A percentile compares a stretch with the other conserved stretches of the same genome.
Conservation (phyloP, 1,140 invertebrate species). For the Drosophila athabasca region DNA sequence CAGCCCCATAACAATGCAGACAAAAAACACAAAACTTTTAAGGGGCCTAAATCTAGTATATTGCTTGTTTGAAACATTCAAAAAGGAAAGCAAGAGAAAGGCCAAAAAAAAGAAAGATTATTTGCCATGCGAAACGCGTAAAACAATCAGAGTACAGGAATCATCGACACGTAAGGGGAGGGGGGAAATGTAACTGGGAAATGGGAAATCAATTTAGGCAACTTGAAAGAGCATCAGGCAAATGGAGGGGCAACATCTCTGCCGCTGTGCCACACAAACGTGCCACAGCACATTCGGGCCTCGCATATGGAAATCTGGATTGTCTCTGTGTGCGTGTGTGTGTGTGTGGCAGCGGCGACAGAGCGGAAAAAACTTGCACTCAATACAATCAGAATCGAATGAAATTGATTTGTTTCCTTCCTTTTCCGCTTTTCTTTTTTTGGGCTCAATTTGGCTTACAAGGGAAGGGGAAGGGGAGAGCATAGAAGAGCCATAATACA, state of each 20-base stretch:
- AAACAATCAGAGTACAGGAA: slow-evolving; percentile 60
- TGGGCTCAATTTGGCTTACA: slow-evolving; percentile 51
- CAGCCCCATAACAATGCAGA: slow-evolving; percentile 34
- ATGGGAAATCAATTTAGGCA: slow-evolving; percentile 76
- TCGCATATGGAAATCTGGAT: slow-evolving; percentile 22
- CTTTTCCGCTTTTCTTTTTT: slow-evolving; percentile 37
- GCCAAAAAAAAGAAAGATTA: slow-evolving; percentile 23
- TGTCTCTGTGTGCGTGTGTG: slow-evolving; percentile 26
- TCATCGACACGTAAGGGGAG: slow-evolving; percentile 45
- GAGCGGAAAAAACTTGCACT: slow-evolving; percentile 62
- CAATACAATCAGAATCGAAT: slow-evolving; percentile 77
- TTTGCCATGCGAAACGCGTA: slow-evolving; percentile 69
- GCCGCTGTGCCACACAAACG: slow-evolving; percentile 36
- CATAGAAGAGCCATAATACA: background rate
- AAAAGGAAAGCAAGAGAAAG: slow-evolving; percentile 10
- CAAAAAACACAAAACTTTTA: slow-evolving; percentile 51
- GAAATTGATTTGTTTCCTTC: slow-evolving; percentile 72
- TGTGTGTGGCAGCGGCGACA: slow-evolving; percentile 49
- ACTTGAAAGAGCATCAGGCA: slow-evolving; percentile 63
- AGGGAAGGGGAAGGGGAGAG: slow-evolving; percentile 28
- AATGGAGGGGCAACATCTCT: slow-evolving; percentile 16
- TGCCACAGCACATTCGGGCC: slow-evolving; percentile 27
- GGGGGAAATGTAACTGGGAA: slow-evolving; percentile 65
- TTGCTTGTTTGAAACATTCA: slow-evolving; percentile 49
- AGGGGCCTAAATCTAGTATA: slow-evolving; percentile 24